Conservation (phyloP, 2,797 vertebrate species). For the Lagodon rhomboides region DNA sequence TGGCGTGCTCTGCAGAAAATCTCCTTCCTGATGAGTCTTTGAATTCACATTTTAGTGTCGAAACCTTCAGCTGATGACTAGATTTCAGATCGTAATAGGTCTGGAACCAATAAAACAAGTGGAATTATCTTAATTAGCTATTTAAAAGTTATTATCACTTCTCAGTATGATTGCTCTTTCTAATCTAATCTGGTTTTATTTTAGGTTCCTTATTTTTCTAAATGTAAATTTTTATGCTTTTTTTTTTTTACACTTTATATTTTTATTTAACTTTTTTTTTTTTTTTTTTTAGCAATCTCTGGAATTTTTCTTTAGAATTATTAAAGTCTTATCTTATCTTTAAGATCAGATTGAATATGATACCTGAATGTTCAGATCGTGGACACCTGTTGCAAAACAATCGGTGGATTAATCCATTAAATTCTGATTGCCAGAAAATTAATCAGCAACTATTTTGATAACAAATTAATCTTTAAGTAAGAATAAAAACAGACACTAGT, state of each 20-base stretch:
- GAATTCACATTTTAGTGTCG: conserved; percentile 3
- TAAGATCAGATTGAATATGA: neutral
- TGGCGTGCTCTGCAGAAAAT: conserved; percentile 49
- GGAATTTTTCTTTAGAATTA: too few relatives aligned
- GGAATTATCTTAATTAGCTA: neutral
- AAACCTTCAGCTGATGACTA: neutral
- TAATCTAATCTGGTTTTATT: too few relatives aligned
- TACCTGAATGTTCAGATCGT: neutral
- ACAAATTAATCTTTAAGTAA: neutral
- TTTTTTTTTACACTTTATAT: too few relatives aligned
- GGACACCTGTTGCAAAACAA: neutral
- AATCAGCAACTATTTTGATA: neutral
- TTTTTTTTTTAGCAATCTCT: neutral
- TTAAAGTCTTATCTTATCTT: too few relatives aligned
- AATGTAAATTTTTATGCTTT: too few relatives aligned
- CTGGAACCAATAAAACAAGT: neutral
- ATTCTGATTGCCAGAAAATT: neutral
- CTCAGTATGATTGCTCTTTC: too few relatives aligned
- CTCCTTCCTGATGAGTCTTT: conserved; percentile 5
- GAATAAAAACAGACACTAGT: neutral
- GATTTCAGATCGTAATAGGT: neutral
- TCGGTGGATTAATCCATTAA: neutral
- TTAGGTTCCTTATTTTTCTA: too few relatives aligned
- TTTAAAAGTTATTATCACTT: too few relatives aligned
- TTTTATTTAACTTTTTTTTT: too few relatives aligned